Base-by-base conservation (phyloP, 2,797 vertebrate species). In the Neostethus bicornis region DNA sequence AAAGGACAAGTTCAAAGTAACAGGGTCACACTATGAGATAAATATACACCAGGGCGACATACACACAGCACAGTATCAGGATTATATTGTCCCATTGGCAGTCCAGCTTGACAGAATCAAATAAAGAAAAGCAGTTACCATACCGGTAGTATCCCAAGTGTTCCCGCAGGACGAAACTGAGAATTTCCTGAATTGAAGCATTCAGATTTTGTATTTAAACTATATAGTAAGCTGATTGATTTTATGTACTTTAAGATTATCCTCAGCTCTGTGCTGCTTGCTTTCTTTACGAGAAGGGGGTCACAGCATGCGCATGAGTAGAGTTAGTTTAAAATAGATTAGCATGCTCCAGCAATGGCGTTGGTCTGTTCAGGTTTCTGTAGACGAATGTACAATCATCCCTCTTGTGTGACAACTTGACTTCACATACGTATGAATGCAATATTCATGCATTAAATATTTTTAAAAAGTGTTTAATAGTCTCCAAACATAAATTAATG, bases 321-420 rank as follows among this genome's bases (percentile, higher is more conserved):
- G 66, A 67, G 42, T 43, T 26, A 51, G 80, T 69, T 87, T 75
- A 82, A 86, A 86, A 89, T 89, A 89, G 87, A 87, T 19, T 66
- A 66, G 62, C 29, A 45, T 34, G 21, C 28, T 35, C 32, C 13
- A 34, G 37, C 17, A n/a, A 17, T 35, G 42, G 49, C 61, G 61
- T 37, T 19, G 50, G 16, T 26, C 38, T 62, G 57, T 65, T 83
- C 58, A 39, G 17, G 44, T 82, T 79, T 72, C 75, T 11, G 42
- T 8, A 51, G 35, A 45, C 28, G 23, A 5, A 29, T 11, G n/a
- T 17, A 16, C 16, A 37, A 45, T 19, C 29, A 25, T 23, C 31
- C 32, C 14, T 29, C 35, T 39, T 9, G 9, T 4, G 13, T 32
- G 17, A n/a, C 20, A 44, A 29, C 8, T 2, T 24, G 24, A 24